Percentiles rank a stretch among this genome's conserved stretches.
These are phyloP conservation scores for Brienomyrus longianalis DNA, from an alignment of 2,113 vertebrate species.

Conservation along the genomic window DNA sequence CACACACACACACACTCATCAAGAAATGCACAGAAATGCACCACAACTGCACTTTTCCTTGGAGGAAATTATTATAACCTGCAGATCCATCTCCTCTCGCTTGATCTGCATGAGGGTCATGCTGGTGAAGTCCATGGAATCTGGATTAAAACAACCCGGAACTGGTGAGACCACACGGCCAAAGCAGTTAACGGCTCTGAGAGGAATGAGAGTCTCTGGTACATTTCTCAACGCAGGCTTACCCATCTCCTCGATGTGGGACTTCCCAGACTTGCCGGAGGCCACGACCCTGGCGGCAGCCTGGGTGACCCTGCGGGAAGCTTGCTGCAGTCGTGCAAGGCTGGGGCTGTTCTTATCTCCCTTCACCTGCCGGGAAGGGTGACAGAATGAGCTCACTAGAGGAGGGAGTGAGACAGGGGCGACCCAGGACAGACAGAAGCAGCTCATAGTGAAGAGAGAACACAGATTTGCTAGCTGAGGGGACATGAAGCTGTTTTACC, in stretches of 20 bases:
- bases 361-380: conserved; percentile 72
- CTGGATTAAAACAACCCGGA: conserved; percentile 43
- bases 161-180: not conserved
- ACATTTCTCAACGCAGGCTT: conserved; percentile 14
- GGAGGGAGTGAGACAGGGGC: not conserved
- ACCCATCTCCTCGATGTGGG: conserved; percentile 82
- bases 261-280: conserved; percentile 81
- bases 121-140: conserved; percentile 85
- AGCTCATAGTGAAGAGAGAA: not conserved
- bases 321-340: conserved; percentile 75
- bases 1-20: not conserved
- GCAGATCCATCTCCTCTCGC: conserved; percentile 90
- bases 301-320: conserved; percentile 82
- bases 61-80: conserved; percentile 60
- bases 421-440: not conserved
- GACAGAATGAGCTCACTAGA: not conserved
- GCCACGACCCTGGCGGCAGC: conserved; percentile 82
- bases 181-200: not conserved
- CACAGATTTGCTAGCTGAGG: not conserved
- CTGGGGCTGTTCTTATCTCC: conserved; percentile 81
- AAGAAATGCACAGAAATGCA: not conserved
- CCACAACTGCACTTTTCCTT: conserved; percentile 58
- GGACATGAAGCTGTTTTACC: too few relatives aligned
- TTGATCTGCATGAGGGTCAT: conserved; percentile 92
- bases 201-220: not conserved